Conservation (phyloP, 2,888 invertebrate genomes). For the Myopa testacea region DNA sequence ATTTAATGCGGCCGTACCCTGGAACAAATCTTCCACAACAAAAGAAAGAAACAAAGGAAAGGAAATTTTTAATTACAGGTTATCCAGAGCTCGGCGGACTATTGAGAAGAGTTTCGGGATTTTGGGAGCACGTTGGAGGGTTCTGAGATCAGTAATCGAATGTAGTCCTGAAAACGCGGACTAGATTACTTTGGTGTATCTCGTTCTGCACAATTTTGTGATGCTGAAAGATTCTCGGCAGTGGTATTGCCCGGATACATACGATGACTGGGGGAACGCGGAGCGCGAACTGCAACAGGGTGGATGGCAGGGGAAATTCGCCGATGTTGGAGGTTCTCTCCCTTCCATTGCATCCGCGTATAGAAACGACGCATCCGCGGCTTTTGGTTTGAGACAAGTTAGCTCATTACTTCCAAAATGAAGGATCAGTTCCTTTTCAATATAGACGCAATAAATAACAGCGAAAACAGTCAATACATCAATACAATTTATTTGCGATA, state of each 20-base stretch:
- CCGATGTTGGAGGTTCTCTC: background rate
- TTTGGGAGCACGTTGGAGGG: conserved; percentile 29
- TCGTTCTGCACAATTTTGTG: conserved; percentile 35
- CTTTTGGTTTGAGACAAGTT: too few relatives aligned
- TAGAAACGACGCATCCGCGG: too few relatives aligned
- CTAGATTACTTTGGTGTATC: conserved; percentile 20
- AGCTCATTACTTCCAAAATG: too few relatives aligned
- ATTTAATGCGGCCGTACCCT: conserved; percentile 36
- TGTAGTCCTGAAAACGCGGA: conserved; percentile 15
- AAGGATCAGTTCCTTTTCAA: too few relatives aligned
- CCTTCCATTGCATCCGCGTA: too few relatives aligned
- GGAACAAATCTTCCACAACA: background rate
- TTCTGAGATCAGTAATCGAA: conserved; percentile 18
- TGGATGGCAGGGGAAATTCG: too few relatives aligned
- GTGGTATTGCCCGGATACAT: conserved; percentile 30
- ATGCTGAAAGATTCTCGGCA: conserved; percentile 25
- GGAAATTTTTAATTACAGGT: conserved; percentile 20
- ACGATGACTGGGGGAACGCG: background rate
- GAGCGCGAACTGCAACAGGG: conserved; percentile 11
- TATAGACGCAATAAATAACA: too few relatives aligned
- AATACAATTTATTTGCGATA: too few relatives aligned
- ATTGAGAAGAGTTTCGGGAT: conserved; percentile 33
- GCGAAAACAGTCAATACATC: too few relatives aligned
- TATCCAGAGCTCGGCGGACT: conserved; percentile 16
- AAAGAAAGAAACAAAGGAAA: too few relatives aligned